phyloP scores from a whole-genome alignment of 37 sponge, comb jelly and placozoan genomes.

The Chondrosia reniformis region DNA sequence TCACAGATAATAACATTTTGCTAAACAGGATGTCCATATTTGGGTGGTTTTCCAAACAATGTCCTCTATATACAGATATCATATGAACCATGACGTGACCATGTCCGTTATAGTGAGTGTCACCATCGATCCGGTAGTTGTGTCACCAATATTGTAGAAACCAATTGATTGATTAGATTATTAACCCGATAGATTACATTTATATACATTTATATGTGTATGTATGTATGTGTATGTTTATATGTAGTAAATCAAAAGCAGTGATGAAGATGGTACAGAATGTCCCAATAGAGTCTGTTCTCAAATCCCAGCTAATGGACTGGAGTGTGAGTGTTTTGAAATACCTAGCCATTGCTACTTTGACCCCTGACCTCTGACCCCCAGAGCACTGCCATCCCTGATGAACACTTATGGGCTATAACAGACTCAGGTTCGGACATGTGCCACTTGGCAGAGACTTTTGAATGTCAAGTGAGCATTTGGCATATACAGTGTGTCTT shows the following conservation, averaged over 20 bases:
- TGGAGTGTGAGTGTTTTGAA: not conserved
- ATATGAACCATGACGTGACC: no score
- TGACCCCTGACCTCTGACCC: not conserved
- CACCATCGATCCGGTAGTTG: no score
- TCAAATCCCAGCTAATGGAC: conserved; percentile 6
- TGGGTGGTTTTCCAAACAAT: no score
- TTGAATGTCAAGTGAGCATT: conserved; percentile 41
- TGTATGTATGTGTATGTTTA: not conserved
- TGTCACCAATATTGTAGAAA: no score
- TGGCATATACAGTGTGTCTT: conserved; percentile 1
- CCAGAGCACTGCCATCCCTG: conserved; percentile 49
- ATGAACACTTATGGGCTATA: conserved; percentile 48
- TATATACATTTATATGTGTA: not conserved
- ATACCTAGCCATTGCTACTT: not conserved
- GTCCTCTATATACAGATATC: no score
- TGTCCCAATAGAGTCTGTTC: conserved; percentile 1
- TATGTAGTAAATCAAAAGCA: not conserved
- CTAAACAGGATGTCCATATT: no score
- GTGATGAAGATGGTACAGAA: not conserved
- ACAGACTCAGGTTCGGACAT: conserved; percentile 58
- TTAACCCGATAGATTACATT: not conserved
- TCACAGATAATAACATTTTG: no score
- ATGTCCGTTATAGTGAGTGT: no score
- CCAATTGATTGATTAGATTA: no score
- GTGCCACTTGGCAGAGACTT: conserved; percentile 54